Base-by-base conservation (phyloP, 2,888 invertebrate species). In the Smittia sp. region DNA sequence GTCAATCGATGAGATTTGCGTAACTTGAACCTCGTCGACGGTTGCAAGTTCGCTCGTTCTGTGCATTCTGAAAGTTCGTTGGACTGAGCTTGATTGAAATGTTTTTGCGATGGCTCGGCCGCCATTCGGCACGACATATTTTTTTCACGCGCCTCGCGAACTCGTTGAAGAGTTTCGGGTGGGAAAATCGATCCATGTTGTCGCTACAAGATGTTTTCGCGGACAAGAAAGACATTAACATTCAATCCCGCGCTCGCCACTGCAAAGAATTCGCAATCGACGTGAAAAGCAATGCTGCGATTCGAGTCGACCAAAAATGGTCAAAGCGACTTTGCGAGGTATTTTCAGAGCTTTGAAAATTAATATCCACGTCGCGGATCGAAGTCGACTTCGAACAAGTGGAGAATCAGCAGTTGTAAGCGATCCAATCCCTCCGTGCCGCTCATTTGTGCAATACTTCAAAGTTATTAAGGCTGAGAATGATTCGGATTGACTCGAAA, bases 191-290 rank as follows among this genome's bases (percentile, higher is more conserved):
- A 7, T 46, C 11, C 46, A 46, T 46, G 46, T 46, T 46, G 11
- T 20, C n/a, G 20, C 7, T n/a, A 20, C 58, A 22, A 58, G 22
- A 46, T 46, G 58, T 58, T 58, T 46, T 32, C 32, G 32, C 32
- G 32, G 32, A 32, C 32, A 32, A 46, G n/a, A 22, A 58, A 22
- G 22, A 22, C 22, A 58, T 58, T 58, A 58, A 58, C 58, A 58
- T 58, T 58, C 58, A 58, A 58, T 58, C 58, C 58, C 58, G 18
- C 58, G 58, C 58, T 58, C 58, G 58, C n/a, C 18, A 58, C 58
- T 13, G 58, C 1, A 58, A 58, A 58, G 58, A 58, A 58, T 58
- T 58, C 58, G 22, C 58, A 58, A 58, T 22, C 46, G 46, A 46
- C 58, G 58, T 58, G 13, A 58, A 58, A 22, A 58, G 22, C 9